Evolutionary conservation across 2,888 invertebrate species (phyloP).

Genomic region (Gari tellinella): DNA sequence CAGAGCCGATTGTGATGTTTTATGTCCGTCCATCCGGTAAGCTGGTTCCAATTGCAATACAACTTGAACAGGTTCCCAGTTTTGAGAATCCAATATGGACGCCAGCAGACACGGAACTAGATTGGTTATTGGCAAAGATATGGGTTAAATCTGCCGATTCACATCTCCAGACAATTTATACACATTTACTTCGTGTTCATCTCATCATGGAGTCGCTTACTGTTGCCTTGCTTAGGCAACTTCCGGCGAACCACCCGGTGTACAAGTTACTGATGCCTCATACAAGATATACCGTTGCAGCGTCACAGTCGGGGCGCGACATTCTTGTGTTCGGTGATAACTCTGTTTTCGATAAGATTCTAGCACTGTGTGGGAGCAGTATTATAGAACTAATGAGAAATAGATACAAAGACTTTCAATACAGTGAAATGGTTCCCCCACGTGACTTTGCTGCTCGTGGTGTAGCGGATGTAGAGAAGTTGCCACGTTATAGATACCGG

Average conservation of each 20-base stretch:
- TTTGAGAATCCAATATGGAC: slow-evolving; percentile 57
- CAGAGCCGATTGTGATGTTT: slow-evolving; percentile 51
- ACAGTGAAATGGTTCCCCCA: slow-evolving; percentile 39
- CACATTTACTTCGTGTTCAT: slow-evolving; percentile 48
- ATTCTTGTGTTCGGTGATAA: slow-evolving; percentile 43
- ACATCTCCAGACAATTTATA: slow-evolving; percentile 47
- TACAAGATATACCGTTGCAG: slow-evolving; percentile 42
- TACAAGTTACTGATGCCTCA: slow-evolving; percentile 54
- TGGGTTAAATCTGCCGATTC: slow-evolving; percentile 52
- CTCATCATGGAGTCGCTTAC: slow-evolving; percentile 48
- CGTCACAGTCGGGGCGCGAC: slow-evolving; percentile 45
- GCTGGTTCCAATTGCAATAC: slow-evolving; percentile 58
- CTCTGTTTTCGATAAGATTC: slow-evolving; percentile 42
- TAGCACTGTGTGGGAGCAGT: slow-evolving; percentile 39
- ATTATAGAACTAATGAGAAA: slow-evolving; percentile 25
- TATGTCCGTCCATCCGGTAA: slow-evolving; percentile 41
- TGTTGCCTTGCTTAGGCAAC: slow-evolving; percentile 42
- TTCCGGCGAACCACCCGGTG: slow-evolving; percentile 54
- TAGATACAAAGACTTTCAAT: slow-evolving; percentile 35
- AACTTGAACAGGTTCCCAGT: slow-evolving; percentile 44
- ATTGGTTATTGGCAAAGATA: slow-evolving; percentile 55
- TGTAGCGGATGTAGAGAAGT: slow-evolving; percentile 38
- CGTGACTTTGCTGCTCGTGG: slow-evolving; percentile 40
- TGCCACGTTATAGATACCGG: slow-evolving; percentile 52
- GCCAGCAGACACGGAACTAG: slow-evolving; percentile 42